Percentiles rank a stretch among this genome's conserved stretches.
Evolutionary conservation across 2,797 vertebrate genomes (phyloP).

Genomic region (Enteromius treurensis): DNA sequence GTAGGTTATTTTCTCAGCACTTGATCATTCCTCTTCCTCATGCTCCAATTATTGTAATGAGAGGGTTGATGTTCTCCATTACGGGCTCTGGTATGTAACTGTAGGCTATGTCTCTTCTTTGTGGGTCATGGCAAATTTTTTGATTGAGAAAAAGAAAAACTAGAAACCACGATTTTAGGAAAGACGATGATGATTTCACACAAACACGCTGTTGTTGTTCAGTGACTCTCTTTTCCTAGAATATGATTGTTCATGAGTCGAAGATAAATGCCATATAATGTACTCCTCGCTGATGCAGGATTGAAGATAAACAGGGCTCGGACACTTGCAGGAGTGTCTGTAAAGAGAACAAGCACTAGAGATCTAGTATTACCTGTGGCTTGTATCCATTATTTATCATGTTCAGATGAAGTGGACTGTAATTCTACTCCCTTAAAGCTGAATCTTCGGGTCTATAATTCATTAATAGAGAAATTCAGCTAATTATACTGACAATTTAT

Average conservation of each 20-base stretch:
- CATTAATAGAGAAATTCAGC: background rate
- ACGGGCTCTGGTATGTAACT: constrained; percentile 18
- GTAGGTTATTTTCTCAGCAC: constrained; percentile 54
- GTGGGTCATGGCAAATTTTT: background rate
- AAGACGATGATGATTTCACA: background rate
- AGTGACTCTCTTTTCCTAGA: background rate
- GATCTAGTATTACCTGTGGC: constrained; percentile 39
- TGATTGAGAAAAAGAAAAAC: background rate
- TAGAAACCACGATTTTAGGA: background rate
- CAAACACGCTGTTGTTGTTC: background rate
- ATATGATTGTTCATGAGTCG: background rate
- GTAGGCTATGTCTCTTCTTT: background rate
- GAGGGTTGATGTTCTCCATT: constrained; percentile 57
- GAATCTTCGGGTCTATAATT: background rate
- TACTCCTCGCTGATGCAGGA: background rate
- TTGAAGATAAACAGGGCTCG: background rate
- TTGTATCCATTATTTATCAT: constrained; percentile 28
- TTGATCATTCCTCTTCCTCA: constrained; percentile 54
- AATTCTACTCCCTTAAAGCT: constrained; percentile 34
- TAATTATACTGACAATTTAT: background rate
- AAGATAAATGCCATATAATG: background rate
- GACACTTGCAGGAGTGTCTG: background rate
- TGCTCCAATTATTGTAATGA: constrained; percentile 66
- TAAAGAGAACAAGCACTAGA: background rate
- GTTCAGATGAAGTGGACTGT: constrained; percentile 28